Percentiles rank a stretch among this genome's conserved stretches.
Evolutionary conservation across 2,113 vertebrate genomes (phyloP).

Genomic region (Acinonyx jubatus): DNA sequence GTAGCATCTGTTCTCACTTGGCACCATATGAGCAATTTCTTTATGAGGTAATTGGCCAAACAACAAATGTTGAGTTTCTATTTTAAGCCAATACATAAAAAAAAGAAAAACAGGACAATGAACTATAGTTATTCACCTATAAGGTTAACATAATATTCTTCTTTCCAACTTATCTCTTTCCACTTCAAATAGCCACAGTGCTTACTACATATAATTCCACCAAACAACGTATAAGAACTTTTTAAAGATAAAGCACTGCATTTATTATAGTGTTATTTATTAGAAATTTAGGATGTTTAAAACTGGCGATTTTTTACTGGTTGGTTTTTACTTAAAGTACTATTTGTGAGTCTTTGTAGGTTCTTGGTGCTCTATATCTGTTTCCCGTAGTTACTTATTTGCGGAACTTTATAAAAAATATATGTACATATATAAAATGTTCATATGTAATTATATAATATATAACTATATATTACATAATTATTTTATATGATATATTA

Average conservation of each 20-base stretch:
- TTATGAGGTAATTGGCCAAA: constrained; percentile 27
- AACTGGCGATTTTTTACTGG: neutral
- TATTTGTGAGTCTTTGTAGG: neutral
- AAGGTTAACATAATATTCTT: neutral
- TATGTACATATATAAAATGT: neutral
- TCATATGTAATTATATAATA: neutral
- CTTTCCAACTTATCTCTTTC: neutral
- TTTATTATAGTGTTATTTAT: neutral
- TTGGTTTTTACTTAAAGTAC: neutral
- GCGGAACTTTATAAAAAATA: neutral
- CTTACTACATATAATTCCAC: neutral
- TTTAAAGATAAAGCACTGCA: neutral
- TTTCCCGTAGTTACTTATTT: neutral
- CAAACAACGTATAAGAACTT: neutral
- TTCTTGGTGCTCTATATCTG: neutral
- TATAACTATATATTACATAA: neutral
- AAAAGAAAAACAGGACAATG: neutral
- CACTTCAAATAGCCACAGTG: neutral
- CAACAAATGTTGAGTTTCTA: constrained; percentile 45
- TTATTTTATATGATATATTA: neutral
- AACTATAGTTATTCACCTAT: neutral
- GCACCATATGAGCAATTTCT: constrained; percentile 7
- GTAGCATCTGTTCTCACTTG: constrained; percentile 48
- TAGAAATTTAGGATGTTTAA: neutral
- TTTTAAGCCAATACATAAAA: constrained; percentile 18